Conservation (phyloP, 2,113 vertebrate species). For the crab-eating macaque (Macaca fascicularis) region T2T-MFA8v1.1 NC_088385.1:56255001-56255500, state of each 20-base stretch:
- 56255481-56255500: background rate
- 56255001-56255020: background rate
- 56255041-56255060: background rate
- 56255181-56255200: no score
- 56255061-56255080: background rate
- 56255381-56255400: no score
- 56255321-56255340: background rate
- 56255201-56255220: no score
- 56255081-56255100: background rate
- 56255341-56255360: background rate
- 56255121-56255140: no score
- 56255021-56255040: background rate
- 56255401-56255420: background rate
- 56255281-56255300: background rate
- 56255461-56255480: background rate
- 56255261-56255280: background rate
- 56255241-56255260: background rate
- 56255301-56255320: background rate
- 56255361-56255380: background rate
- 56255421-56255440: background rate
- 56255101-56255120: background rate
- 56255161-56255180: no score
- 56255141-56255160: no score
- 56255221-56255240: no score
- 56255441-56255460: background rate